Base-by-base conservation (phyloP, 2,113 vertebrate genomes). In the Thunnus thynnus region DNA sequence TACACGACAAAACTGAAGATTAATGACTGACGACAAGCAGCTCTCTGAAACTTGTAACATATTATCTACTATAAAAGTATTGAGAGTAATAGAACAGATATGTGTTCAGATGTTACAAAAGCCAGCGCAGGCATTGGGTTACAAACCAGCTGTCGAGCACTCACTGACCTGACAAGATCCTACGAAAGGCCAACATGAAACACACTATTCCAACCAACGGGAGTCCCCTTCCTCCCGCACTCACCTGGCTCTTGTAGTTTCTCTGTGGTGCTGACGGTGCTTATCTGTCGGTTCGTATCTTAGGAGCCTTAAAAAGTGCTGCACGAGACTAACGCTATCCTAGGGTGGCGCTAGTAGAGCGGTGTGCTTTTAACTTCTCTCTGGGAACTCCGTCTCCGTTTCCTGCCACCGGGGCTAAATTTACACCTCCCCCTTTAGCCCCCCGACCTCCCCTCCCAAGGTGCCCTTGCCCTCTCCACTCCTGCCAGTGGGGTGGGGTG, bases 351-450 rank as follows among this genome's bases (percentile, higher is more conserved):
- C 90, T 90, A 83, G 82, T 79, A 67, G 79, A 78, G 86, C 55
- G 30, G 73, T 41, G 65, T 0, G 80, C 60, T 85, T 78, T 74
- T 63, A 63, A 76, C 75, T 2, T 62, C 78, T 69, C 89, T 66
- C 72, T 41, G 78, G 69, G 60, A 54, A 32, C 73, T n/a, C 60
- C 0, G 76, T 56, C 82, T 83, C 69, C 0, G 67, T 87, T 87
- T 92, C 85, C 86, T 89, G 86, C 72, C 75, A 82, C 72, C 25
- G 1, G 41, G 71, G 82, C 80, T 94, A 94, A 93, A 91, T 90
- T 90, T 93, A 82, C 22, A 12, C 82, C 63, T 68, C 76, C 78
- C 61, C 0, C 61, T 80, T 79, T 78, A 86, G 17, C 74, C 25
- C 74, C 25, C 67, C 0, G 6, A 71, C 73, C 62, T 56, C 67